These are phyloP conservation scores for Melinaea menophilus DNA, from an alignment of 2,888 invertebrate genomes.

Conservation along the genomic window DNA sequence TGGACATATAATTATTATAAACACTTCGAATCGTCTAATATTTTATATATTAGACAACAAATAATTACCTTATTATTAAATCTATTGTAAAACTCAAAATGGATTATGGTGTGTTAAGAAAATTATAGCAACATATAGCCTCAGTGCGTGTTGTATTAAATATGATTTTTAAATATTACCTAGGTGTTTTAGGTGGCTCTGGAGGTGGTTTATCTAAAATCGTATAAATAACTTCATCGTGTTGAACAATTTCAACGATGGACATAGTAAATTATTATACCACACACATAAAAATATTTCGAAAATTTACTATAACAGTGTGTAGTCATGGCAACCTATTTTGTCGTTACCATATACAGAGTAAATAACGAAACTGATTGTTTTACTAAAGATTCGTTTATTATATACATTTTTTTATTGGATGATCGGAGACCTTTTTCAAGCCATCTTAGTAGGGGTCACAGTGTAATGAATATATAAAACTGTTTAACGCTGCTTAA, in stretches of 20 bases:
- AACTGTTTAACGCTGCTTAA: too few relatives aligned
- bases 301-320: slow-evolving; percentile 1
- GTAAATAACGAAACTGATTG: too few relatives aligned
- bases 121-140: neutral
- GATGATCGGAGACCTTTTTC: too few relatives aligned
- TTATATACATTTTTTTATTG: too few relatives aligned
- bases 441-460: too few relatives aligned
- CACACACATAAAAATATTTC: slow-evolving; percentile 1
- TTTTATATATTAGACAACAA: too few relatives aligned
- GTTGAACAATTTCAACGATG: slow-evolving; percentile 79
- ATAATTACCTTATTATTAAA: too few relatives aligned
- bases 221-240: slow-evolving; percentile 82
- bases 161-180: slow-evolving; percentile 41
- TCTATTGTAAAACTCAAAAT: neutral
- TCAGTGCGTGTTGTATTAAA: neutral
- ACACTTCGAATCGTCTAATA: too few relatives aligned
- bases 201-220: slow-evolving; percentile 72
- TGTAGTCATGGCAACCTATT: slow-evolving; percentile 14
- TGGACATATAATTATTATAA: too few relatives aligned
- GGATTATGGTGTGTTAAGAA: neutral
- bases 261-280: slow-evolving; percentile 69
- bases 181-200: slow-evolving; percentile 71
- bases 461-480: too few relatives aligned
- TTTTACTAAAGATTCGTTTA: too few relatives aligned
- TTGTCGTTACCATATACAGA: neutral